These are phyloP conservation scores for Picathartes gymnocephalus DNA, from an alignment of 2,113 vertebrate species.

Conservation along the genomic window DNA sequence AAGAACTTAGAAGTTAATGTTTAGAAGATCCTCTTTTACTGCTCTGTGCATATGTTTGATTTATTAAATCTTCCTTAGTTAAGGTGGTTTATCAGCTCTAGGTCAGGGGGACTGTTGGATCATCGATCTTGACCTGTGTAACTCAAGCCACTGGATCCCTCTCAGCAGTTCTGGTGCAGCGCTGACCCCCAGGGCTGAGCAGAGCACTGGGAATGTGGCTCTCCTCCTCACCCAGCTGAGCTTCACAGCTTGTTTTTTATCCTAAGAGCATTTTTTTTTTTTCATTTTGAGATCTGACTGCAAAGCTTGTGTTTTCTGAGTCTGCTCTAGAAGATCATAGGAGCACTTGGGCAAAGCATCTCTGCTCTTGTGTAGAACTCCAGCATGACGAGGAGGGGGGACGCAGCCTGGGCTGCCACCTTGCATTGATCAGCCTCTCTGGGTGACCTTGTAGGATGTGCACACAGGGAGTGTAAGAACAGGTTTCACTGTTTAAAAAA, in stretches of 20 bases:
- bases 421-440: neutral
- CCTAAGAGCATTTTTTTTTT: neutral
- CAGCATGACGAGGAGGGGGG: fast-evolving
- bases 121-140: neutral
- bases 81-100: neutral
- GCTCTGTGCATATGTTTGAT: neutral
- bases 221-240: neutral
- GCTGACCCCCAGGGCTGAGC: neutral
- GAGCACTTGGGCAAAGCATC: neutral
- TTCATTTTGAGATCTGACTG: neutral
- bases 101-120: neutral
- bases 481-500: neutral
- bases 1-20: neutral
- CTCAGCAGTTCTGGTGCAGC: neutral
- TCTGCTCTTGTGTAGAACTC: fast-evolving
- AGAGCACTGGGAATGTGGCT: neutral
- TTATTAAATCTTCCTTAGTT: neutral
- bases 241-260: neutral
- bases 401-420: neutral
- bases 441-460: neutral
- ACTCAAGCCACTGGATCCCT: neutral
- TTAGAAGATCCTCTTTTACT: neutral
- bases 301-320: neutral
- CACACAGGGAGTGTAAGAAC: neutral
- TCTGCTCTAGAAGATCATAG: neutral